A percentile compares a stretch with the other conserved stretches of the same genome.
Evolutionary conservation across 2,888 invertebrate genomes (phyloP).

Genomic region (Galeruca laticollis): DNA sequence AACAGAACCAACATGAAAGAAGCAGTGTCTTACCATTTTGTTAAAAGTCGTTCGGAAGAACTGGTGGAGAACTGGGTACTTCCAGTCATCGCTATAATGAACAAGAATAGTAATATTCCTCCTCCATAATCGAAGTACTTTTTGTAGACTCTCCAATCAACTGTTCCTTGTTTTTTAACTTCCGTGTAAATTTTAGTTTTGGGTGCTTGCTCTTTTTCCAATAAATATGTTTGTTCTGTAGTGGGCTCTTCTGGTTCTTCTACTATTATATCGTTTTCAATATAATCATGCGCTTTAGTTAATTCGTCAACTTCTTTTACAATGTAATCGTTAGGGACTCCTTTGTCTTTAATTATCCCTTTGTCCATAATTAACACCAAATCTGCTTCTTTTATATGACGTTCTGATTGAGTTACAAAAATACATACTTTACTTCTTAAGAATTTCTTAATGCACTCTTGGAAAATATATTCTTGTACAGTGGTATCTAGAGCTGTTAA

Average conservation of each 20-base stretch:
- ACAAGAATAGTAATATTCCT: conserved; percentile 45
- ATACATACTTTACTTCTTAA: conserved; percentile 76
- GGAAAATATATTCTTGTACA: conserved; percentile 86
- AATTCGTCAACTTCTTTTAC: conserved; percentile 76
- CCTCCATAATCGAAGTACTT: conserved; percentile 55
- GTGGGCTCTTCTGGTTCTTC: conserved; percentile 45
- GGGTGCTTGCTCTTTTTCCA: conserved; percentile 41
- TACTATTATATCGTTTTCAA: conserved; percentile 57
- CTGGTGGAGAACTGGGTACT: conserved; percentile 48
- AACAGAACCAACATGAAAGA: not conserved
- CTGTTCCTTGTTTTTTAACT: conserved; percentile 52
- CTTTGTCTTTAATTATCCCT: conserved; percentile 70
- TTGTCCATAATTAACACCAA: conserved; percentile 59
- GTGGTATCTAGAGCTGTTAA: conserved; percentile 89
- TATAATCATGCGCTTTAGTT: conserved; percentile 28
- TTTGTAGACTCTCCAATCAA: conserved; percentile 49
- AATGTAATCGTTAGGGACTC: conserved; percentile 75
- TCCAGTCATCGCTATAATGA: conserved; percentile 44
- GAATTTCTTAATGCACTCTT: conserved; percentile 76
- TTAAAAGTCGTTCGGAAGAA: conserved; percentile 50
- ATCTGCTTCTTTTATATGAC: conserved; percentile 70
- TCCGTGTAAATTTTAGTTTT: conserved; percentile 50
- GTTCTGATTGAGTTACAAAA: conserved; percentile 80
- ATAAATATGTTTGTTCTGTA: conserved; percentile 43
- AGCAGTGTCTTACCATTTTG: conserved; percentile 27